Conservation (phyloP, 2,113 vertebrate genomes). For the Tichodroma muraria region DNA sequence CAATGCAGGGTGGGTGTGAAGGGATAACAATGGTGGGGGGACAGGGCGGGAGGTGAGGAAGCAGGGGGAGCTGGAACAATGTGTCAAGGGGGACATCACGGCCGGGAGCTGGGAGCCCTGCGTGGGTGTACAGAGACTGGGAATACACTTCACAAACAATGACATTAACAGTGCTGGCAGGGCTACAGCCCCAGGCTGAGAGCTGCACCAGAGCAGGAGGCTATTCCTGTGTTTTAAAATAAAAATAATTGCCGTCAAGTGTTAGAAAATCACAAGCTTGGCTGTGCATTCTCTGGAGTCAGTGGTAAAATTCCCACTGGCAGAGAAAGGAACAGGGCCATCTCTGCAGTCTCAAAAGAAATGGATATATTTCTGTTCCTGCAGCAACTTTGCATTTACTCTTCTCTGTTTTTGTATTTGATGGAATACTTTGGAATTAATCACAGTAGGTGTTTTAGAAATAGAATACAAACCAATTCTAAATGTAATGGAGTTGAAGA, state of each 20-base stretch:
- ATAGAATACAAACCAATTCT: neutral
- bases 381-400: neutral
- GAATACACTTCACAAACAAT: constrained; percentile 33
- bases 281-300: neutral
- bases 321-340: neutral
- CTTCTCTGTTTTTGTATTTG: neutral
- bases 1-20: constrained; percentile 45
- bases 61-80: constrained; percentile 62
- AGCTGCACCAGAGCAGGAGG: neutral
- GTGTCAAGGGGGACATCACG: neutral
- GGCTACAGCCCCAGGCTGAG: neutral
- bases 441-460: neutral
- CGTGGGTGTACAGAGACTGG: constrained; percentile 47
- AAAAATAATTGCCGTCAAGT: neutral
- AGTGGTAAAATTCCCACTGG: neutral
- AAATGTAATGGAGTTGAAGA: neutral
- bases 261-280: neutral
- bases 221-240: neutral
- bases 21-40: constrained; percentile 24
- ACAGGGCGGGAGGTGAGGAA: constrained; percentile 40
- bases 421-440: neutral
- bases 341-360: neutral
- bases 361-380: neutral
- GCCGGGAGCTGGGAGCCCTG: constrained; percentile 19
- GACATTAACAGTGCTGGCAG: constrained; percentile 55